phyloP scores from a whole-genome alignment of 1,140 invertebrate species.

The Callitettix versicolor region DNA sequence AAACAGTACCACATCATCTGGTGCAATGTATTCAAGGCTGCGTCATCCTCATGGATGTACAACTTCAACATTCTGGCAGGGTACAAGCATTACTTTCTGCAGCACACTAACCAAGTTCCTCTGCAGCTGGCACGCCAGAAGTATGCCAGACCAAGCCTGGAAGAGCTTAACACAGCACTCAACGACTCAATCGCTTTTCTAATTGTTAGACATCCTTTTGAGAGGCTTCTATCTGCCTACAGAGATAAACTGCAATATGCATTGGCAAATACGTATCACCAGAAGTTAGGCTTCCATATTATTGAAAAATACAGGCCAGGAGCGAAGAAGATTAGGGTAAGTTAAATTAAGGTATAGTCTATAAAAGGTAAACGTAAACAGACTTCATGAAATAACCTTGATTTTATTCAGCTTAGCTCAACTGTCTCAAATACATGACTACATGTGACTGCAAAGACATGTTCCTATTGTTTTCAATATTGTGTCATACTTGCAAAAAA shows the following conservation, averaged over 20 bases:
- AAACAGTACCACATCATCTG: constrained; percentile 67
- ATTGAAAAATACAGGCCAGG: too few species aligned
- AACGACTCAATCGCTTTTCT: constrained; percentile 62
- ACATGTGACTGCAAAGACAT: too few species aligned
- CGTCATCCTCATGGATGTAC: constrained; percentile 81
- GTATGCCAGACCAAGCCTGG: constrained; percentile 59
- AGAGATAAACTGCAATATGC: constrained; percentile 78
- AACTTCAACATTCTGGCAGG: constrained; percentile 76
- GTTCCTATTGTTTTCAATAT: too few species aligned
- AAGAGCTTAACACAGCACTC: constrained; percentile 50
- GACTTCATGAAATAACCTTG: too few species aligned
- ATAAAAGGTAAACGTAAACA: too few species aligned
- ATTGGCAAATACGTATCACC: constrained; percentile 66
- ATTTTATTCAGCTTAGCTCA: too few species aligned
- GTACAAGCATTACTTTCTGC: constrained; percentile 61
- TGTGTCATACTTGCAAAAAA: too few species aligned
- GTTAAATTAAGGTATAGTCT: too few species aligned
- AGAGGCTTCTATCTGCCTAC: constrained; percentile 79
- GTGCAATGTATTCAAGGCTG: constrained; percentile 46
- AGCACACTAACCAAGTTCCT: constrained; percentile 62
- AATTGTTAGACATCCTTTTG: constrained; percentile 81
- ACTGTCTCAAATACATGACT: too few species aligned
- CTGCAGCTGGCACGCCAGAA: constrained; percentile 62
- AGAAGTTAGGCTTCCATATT: constrained; percentile 64
- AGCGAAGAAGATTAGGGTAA: too few species aligned